These are phyloP conservation scores for Scaptodrosophila latifasciaeformis DNA, from an alignment of 2,888 invertebrate genomes.

Conservation along the genomic window DNA sequence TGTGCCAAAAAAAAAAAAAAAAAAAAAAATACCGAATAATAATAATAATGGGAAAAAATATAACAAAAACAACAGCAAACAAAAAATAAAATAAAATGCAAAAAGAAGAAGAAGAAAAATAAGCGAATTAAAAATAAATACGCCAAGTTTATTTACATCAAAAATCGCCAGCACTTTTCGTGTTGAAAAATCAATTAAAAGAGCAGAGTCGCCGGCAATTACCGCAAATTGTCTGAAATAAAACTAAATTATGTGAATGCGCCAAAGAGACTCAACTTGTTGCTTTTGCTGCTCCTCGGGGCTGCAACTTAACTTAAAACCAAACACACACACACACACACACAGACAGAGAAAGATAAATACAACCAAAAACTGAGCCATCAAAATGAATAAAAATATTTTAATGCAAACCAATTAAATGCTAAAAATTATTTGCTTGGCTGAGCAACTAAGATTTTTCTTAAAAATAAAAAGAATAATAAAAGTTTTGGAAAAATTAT, in stretches of 20 bases:
- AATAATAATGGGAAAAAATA: slow-evolving; percentile 53
- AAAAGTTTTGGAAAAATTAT: too few species aligned
- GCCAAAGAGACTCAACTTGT: too few species aligned
- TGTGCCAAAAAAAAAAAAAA: slow-evolving; percentile 55
- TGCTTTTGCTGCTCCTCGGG: too few species aligned
- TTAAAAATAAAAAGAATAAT: too few species aligned
- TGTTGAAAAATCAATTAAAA: slow-evolving; percentile 62
- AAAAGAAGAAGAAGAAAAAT: slow-evolving; percentile 30
- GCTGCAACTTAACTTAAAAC: too few species aligned
- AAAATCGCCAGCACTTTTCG: slow-evolving; percentile 52
- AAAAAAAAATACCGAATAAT: slow-evolving; percentile 40
- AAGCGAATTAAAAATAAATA: slow-evolving; percentile 45
- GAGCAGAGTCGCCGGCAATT: slow-evolving; percentile 45
- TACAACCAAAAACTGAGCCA: not conserved
- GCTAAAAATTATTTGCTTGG: too few species aligned
- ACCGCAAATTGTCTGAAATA: slow-evolving; percentile 59
- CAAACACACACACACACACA: too few species aligned
- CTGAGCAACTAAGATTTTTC: too few species aligned
- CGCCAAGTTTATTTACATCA: slow-evolving; percentile 46
- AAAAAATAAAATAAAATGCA: slow-evolving; percentile 11
- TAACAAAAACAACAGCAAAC: slow-evolving; percentile 5
- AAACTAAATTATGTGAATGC: slow-evolving; percentile 36
- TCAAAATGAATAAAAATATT: slow-evolving; percentile 49
- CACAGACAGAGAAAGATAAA: not conserved
- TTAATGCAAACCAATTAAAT: slow-evolving; percentile 18